phyloP scores from a whole-genome alignment of 1,140 invertebrate species.

The Temnothorax curvispinosus region DNA sequence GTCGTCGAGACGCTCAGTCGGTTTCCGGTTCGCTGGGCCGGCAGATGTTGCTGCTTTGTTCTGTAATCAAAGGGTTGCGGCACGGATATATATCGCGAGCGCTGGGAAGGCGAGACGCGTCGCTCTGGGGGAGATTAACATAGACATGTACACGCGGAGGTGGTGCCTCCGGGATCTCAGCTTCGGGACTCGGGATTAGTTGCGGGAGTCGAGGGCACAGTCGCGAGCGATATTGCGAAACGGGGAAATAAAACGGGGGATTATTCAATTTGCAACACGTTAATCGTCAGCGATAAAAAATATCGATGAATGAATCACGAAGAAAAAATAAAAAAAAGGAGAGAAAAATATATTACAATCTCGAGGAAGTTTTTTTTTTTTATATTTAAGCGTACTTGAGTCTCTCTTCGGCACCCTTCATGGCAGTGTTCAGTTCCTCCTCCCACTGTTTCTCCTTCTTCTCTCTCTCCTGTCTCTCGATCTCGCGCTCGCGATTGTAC shows the following conservation, averaged over 20 bases:
- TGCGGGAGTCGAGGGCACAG: too few relatives aligned
- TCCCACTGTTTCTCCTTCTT: slow-evolving; percentile 91
- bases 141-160: background rate
- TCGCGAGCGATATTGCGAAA: background rate
- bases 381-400: slow-evolving; percentile 63
- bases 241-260: background rate
- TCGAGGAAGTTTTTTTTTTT: background rate
- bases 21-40: slow-evolving; percentile 67
- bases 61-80: slow-evolving; percentile 51
- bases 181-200: background rate
- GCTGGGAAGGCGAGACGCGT: background rate
- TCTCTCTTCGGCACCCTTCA: slow-evolving; percentile 86
- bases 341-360: background rate
- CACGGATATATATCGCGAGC: slow-evolving; percentile 24
- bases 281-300: background rate
- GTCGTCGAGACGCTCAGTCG: slow-evolving; percentile 76
- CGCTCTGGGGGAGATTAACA: slow-evolving; percentile 7
- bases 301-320: background rate
- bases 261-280: background rate
- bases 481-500: slow-evolving; percentile 91
- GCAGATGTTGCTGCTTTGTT: slow-evolving; percentile 54
- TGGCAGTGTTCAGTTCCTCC: slow-evolving; percentile 89
- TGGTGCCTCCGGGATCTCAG: background rate
- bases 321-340: background rate
- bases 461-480: slow-evolving; percentile 88